A percentile compares a stretch with the other conserved stretches of the same genome.
Conservation (phyloP, 2,888 invertebrate genomes). For the Cephus runcator region DNA sequence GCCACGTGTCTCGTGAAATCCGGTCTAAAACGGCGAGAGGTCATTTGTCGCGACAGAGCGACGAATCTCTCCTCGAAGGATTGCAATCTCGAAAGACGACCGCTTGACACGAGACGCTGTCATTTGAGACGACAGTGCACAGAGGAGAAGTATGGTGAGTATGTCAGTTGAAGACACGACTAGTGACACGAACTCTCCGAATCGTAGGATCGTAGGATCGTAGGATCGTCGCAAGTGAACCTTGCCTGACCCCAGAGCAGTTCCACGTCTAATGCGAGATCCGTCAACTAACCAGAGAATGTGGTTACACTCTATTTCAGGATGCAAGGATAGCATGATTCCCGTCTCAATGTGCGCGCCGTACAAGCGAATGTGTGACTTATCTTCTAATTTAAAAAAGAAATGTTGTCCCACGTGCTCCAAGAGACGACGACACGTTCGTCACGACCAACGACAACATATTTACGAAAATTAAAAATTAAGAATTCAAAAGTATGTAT, state of each 20-base stretch:
- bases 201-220: no score
- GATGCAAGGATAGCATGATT: slow-evolving; percentile 51
- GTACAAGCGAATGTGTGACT: slow-evolving; percentile 54
- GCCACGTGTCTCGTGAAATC: slow-evolving; percentile 50
- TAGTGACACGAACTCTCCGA: no score
- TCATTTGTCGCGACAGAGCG: slow-evolving; percentile 51
- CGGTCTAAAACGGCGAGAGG: slow-evolving; percentile 50
- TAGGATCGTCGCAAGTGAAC: no score
- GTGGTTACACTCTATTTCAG: slow-evolving; percentile 26
- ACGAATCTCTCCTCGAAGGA: slow-evolving; percentile 48
- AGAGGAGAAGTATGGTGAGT: slow-evolving; percentile 49
- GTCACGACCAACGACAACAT: slow-evolving; percentile 27
- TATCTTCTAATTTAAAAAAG: slow-evolving; percentile 49
- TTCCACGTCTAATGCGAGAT: no score
- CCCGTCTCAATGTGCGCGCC: slow-evolving; percentile 50
- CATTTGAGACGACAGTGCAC: slow-evolving; percentile 51
- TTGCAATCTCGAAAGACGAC: slow-evolving; percentile 50
- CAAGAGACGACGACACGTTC: slow-evolving; percentile 48
- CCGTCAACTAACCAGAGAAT: no score
- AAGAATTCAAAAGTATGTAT: no score
- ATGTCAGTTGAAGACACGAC: no score
- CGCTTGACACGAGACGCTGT: slow-evolving; percentile 51
- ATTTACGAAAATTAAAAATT: slow-evolving; percentile 18
- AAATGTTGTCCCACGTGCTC: slow-evolving; percentile 57
- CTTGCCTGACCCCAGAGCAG: no score